Conservation (phyloP, 2,797 vertebrate species). For the Etheostoma perlongum region DNA sequence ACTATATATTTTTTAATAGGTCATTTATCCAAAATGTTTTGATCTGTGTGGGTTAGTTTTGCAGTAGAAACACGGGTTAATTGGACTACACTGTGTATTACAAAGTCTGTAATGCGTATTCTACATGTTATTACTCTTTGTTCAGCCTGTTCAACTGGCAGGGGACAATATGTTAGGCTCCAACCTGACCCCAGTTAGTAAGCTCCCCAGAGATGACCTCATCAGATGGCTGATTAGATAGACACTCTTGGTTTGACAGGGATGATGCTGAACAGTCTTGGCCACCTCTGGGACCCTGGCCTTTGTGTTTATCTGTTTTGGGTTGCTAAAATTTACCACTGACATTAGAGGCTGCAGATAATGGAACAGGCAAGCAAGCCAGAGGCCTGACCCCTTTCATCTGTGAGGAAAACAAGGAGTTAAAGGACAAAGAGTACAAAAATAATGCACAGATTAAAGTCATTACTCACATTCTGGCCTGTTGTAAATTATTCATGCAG, state of each 20-base stretch:
- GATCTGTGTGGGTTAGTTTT: background rate
- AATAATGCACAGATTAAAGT: constrained; percentile 82
- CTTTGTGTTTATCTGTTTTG: constrained; percentile 81
- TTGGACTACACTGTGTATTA: background rate
- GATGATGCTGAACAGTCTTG: constrained; percentile 81
- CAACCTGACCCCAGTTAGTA: constrained; percentile 48
- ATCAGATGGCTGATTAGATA: constrained; percentile 84
- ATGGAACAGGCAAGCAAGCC: constrained; percentile 77
- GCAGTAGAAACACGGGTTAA: constrained; percentile 2
- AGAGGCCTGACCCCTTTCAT: constrained; percentile 78
- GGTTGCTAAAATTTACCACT: constrained; percentile 79
- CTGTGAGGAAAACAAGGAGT: constrained; percentile 70
- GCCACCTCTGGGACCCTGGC: constrained; percentile 70
- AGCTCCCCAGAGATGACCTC: constrained; percentile 70
- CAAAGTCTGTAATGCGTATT: background rate
- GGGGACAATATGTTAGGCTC: constrained; percentile 34
- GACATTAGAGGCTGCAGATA: constrained; percentile 80
- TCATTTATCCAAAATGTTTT: background rate
- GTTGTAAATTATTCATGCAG: constrained; percentile 80
- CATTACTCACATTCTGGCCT: constrained; percentile 79
- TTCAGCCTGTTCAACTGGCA: background rate
- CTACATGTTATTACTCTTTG: background rate
- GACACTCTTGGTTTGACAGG: constrained; percentile 77
- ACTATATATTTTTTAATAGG: background rate
- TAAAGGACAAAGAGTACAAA: constrained; percentile 73